Percentiles rank a stretch among this genome's conserved stretches.
These are phyloP conservation scores for Cotesia chilonis DNA, from an alignment of 1,140 invertebrate species.

Conservation along the genomic window DNA sequence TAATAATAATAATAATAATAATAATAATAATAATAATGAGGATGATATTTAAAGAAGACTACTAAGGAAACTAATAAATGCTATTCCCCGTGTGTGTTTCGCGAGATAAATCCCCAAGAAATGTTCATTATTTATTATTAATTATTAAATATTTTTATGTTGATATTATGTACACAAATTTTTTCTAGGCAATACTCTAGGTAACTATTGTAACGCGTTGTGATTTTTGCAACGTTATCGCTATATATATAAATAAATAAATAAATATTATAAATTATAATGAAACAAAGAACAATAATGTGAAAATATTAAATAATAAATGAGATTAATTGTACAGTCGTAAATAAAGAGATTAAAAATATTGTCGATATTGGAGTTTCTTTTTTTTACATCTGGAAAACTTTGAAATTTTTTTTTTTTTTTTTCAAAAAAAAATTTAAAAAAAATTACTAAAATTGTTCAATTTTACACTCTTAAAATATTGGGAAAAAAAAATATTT, in stretches of 20 bases:
- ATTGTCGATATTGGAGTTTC: constrained; percentile 56
- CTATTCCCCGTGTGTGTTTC: constrained; percentile 3
- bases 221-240: constrained; percentile 57
- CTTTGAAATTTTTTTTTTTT: no score
- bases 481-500: no score
- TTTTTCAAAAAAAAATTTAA: no score
- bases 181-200: constrained; percentile 53
- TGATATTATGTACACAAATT: constrained; percentile 54
- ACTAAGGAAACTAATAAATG: not conserved
- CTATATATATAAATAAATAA: constrained; percentile 41
- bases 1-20: constrained; percentile 4
- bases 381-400: no score
- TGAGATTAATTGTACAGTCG: constrained; percentile 56
- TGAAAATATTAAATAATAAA: constrained; percentile 31
- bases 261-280: constrained; percentile 2
- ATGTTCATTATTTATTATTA: constrained; percentile 3
- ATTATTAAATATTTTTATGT: constrained; percentile 54
- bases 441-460: no score
- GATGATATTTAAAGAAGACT: constrained; percentile 16
- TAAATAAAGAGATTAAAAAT: constrained; percentile 60
- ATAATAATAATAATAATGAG: no score
- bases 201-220: constrained; percentile 41
- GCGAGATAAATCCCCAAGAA: no score
- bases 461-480: no score
- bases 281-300: constrained; percentile 19